phyloP scores from a whole-genome alignment of 2,888 invertebrate species.

The Rhabditoides inermis region DNA sequence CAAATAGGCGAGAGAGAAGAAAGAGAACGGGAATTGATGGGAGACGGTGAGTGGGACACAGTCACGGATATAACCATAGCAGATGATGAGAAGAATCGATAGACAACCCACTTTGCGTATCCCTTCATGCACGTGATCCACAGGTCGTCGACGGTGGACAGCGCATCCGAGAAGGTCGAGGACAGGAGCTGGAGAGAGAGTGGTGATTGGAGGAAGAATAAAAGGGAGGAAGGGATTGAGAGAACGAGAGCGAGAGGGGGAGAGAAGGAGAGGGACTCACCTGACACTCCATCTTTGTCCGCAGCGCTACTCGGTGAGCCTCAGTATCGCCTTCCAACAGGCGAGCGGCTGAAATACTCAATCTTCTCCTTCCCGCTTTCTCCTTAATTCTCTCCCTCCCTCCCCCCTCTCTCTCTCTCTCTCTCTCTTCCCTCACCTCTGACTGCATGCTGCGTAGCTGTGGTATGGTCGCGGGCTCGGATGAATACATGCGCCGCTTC shows the following conservation, averaged over 20 bases:
- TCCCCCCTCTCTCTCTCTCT: neutral
- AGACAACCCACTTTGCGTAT: conserved; percentile 3
- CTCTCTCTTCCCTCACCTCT: conserved; percentile 1
- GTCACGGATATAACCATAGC: neutral
- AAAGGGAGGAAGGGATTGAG: too few relatives aligned
- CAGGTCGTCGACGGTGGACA: conserved; percentile 7
- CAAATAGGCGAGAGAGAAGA: too few relatives aligned
- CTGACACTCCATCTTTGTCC: too few relatives aligned
- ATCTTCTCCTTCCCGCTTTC: neutral
- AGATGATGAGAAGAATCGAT: neutral
- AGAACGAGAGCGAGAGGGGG: too few relatives aligned
- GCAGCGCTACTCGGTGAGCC: too few relatives aligned
- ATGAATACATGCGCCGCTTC: too few relatives aligned
- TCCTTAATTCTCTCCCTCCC: neutral
- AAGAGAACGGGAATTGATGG: too few relatives aligned
- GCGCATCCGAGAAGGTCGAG: too few relatives aligned
- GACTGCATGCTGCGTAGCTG: conserved; percentile 3
- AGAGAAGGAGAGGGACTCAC: too few relatives aligned
- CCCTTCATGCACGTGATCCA: conserved; percentile 14
- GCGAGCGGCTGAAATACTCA: conserved; percentile 9
- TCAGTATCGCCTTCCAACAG: conserved; percentile 8
- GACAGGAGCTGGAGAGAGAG: too few relatives aligned
- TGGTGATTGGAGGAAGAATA: too few relatives aligned
- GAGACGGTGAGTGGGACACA: neutral
- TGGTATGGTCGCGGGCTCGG: neutral